A percentile compares a stretch with the other conserved stretches of the same genome.
phyloP scores from a whole-genome alignment of 2,113 vertebrate genomes.

The Toxostoma redivivum region DNA sequence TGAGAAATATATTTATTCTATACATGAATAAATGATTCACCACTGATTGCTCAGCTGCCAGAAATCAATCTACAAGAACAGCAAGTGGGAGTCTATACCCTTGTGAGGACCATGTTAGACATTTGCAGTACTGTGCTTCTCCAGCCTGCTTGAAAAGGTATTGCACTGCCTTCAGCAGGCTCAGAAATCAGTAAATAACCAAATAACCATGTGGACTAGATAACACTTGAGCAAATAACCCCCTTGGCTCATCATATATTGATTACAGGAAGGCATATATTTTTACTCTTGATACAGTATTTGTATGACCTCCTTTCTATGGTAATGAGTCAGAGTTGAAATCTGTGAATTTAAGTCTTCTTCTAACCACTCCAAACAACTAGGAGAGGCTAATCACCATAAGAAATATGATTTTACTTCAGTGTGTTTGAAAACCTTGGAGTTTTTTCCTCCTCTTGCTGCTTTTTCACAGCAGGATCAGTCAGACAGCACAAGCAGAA shows the following conservation, averaged over 20 bases:
- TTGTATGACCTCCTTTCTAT: not conserved
- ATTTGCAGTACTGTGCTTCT: not conserved
- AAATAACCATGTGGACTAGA: not conserved
- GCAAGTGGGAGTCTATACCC: not conserved
- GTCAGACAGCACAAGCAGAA: not conserved
- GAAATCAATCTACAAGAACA: not conserved
- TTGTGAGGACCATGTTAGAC: not conserved
- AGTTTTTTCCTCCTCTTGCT: not conserved
- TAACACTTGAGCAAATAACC: not conserved
- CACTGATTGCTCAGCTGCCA: not conserved
- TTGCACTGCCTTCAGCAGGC: not conserved
- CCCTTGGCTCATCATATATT: not conserved
- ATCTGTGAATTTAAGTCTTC: not conserved
- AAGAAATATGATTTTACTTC: not conserved
- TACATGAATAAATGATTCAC: not conserved
- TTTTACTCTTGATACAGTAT: not conserved
- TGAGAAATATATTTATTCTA: not conserved
- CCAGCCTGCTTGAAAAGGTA: not conserved
- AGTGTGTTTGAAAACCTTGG: not conserved
- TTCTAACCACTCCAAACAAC: not conserved
- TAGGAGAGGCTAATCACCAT: not conserved
- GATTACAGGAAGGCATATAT: not conserved
- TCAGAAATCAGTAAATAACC: conserved; percentile 17
- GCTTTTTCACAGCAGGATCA: not conserved
- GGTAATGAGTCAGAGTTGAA: not conserved